Conservation (phyloP, 2,113 vertebrate species). For the Engystomops pustulosus region DNA sequence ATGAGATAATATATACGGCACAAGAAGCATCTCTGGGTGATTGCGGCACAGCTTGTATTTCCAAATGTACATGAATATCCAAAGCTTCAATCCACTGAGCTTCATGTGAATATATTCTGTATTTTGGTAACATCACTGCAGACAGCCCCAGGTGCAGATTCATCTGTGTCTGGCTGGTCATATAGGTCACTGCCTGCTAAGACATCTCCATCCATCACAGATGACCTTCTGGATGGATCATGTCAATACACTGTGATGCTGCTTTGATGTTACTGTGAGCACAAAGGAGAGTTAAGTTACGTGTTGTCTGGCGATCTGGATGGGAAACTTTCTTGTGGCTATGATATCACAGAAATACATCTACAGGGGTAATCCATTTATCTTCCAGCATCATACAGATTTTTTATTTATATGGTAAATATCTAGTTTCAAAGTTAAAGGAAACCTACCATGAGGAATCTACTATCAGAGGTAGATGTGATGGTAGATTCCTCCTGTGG, state of each 20-base stretch:
- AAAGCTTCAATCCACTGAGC: background rate
- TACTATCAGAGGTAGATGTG: too few species aligned
- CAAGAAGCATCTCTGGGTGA: background rate
- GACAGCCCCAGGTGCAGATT: background rate
- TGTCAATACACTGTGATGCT: background rate
- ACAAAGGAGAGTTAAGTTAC: slow-evolving; percentile 8
- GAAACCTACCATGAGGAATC: too few species aligned
- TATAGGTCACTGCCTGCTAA: slow-evolving; percentile 21
- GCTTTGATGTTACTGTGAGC: slow-evolving; percentile 11
- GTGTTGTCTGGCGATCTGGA: background rate
- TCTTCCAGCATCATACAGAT: too few species aligned
- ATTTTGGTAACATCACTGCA: background rate
- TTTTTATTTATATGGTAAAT: too few species aligned
- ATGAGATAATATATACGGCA: background rate
- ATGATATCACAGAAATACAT: background rate
- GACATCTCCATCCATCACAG: slow-evolving; percentile 18
- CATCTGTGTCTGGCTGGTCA: slow-evolving; percentile 29
- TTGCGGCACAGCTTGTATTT: background rate
- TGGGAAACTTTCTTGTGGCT: background rate
- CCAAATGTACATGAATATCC: background rate
- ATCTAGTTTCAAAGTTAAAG: too few species aligned
- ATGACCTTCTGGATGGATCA: slow-evolving; percentile 19
- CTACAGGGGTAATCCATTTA: background rate
- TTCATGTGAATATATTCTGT: background rate
- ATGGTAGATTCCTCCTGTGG: too few species aligned